phyloP scores from a whole-genome alignment of 2,797 vertebrate genomes.

The Acipenser transmontanus region DNA sequence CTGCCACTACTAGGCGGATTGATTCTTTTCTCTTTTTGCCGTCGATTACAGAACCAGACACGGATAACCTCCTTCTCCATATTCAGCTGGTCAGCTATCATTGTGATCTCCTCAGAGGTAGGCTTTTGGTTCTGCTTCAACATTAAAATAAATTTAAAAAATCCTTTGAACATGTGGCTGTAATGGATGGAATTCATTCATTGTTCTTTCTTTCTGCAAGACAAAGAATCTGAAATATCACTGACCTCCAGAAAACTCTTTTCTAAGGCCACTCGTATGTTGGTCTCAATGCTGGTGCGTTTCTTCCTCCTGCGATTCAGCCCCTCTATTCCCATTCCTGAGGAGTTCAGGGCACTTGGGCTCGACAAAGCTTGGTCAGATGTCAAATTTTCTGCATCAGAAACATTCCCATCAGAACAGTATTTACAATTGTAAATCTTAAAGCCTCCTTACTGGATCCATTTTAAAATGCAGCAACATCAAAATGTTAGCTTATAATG shows the following conservation, averaged over 20 bases:
- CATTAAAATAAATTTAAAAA: constrained; percentile 12
- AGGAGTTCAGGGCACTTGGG: constrained; percentile 88
- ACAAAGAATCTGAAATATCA: constrained; percentile 24
- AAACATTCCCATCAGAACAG: constrained; percentile 8
- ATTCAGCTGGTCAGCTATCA: constrained; percentile 98
- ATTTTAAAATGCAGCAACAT: too few species aligned
- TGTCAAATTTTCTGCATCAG: constrained; percentile 85
- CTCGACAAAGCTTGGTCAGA: constrained; percentile 91
- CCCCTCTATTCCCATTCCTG: constrained; percentile 87
- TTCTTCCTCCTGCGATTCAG: constrained; percentile 98
- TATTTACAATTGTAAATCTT: too few species aligned
- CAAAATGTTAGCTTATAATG: too few species aligned
- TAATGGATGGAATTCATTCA: not conserved
- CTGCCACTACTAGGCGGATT: constrained; percentile 91
- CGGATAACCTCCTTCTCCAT: constrained; percentile 99
- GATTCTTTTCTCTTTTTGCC: constrained; percentile 97
- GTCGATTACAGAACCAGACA: constrained; percentile 98
- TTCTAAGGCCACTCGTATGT: constrained; percentile 99
- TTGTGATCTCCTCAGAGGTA: constrained; percentile 99
- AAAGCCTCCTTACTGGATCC: too few species aligned
- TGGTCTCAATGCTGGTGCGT: constrained; percentile 99
- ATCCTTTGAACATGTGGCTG: constrained; percentile 22
- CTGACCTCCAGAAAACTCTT: constrained; percentile 99
- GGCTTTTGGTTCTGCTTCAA: constrained; percentile 98
- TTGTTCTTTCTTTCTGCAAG: not conserved